Conservation (phyloP, 2,113 vertebrate genomes). For the Anas platyrhynchos region DNA sequence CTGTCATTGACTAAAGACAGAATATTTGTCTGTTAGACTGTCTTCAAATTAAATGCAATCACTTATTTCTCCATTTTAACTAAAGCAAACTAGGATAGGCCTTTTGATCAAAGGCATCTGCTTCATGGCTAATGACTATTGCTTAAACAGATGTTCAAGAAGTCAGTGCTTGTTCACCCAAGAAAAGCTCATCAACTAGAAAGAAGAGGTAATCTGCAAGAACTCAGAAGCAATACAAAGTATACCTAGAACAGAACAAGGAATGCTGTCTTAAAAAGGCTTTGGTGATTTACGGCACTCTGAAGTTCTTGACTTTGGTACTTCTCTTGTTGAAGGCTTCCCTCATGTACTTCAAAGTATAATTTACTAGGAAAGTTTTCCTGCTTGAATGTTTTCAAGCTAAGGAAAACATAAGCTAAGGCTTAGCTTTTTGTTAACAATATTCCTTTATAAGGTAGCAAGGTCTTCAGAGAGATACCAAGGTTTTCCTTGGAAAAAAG, state of each 20-base stretch:
- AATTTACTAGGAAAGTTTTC: neutral
- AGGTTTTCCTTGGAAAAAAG: neutral
- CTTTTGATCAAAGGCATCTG: neutral
- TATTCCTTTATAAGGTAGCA: neutral
- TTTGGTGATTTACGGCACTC: neutral
- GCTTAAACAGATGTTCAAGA: neutral
- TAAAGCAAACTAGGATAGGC: neutral
- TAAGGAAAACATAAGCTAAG: neutral
- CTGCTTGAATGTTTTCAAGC: neutral
- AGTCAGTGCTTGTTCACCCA: neutral
- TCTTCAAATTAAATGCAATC: neutral
- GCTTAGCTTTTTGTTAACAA: neutral
- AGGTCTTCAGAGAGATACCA: neutral
- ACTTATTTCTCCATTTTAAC: neutral
- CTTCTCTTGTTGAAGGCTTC: neutral
- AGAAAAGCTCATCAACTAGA: neutral
- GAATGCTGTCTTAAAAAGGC: neutral
- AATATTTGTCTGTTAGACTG: neutral
- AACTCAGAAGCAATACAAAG: neutral
- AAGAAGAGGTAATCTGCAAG: neutral
- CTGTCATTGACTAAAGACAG: neutral
- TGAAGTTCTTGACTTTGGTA: neutral
- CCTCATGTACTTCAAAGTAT: neutral
- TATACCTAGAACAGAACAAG: neutral
- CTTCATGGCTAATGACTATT: neutral